Base-by-base conservation (phyloP, 2,888 invertebrate genomes). In the Carterocephalus palaemon region DNA sequence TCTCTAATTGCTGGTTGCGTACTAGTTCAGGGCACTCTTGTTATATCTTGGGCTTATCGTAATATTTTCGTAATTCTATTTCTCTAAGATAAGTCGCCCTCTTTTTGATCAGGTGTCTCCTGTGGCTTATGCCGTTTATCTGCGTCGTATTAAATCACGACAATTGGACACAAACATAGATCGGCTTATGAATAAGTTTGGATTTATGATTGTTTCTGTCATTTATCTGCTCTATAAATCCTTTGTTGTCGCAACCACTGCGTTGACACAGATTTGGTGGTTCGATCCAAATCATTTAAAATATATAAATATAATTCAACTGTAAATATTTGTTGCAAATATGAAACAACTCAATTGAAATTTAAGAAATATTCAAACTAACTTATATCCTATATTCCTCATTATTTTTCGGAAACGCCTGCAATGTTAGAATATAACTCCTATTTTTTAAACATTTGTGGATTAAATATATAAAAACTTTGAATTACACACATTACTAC, bases 31-130 rank as follows among this genome's bases (percentile, higher is more conserved):
- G 53, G 60, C 56, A 66, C 64, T 62, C 63, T 71, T 54, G 75
- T 75, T 75, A 70, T 60, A 47, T 40, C 55, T 52, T 39, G 54
- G 61, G 58, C 65, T 57, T 36, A 36, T 36, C 43, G 43, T 37
- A 24, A 17, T 31, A 67, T 67, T 61, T 67, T 67, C 67, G 64
- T 66, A 51, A 48, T 52, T 49, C 63, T 52, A 64, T 64, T 59
- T 57, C 57, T 60, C 56, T 55, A 53, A 63, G 70, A 64, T 72
- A 74, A 73, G 61, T 70, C 59, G 75, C 62, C 62, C 65, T 64
- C 61, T 59, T 61, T 68, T 52, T 56, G 60, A 64, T 68, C 69
- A 70, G 70, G 71, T 75, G 75, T 64, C 57, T 54, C 48, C 59
- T 59, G 47, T 54, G 49, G 53, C 51, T 49, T 53, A 48, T 17